Conservation (phyloP, 2,888 invertebrate species). For the Dasypogon diadema region DNA sequence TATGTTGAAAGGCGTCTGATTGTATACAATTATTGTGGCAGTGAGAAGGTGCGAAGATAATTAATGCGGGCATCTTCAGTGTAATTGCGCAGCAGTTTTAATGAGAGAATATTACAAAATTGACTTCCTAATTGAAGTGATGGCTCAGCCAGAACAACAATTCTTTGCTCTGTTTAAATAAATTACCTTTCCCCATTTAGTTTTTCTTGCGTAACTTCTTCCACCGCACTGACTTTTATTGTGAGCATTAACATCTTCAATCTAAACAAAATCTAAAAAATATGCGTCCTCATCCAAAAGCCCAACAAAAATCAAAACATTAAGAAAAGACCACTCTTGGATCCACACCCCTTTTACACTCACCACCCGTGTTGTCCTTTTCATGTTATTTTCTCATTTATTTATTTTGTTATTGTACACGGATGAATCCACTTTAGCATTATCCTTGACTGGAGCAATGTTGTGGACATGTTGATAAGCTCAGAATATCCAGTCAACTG, state of each 20-base stretch:
- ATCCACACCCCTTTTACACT: constrained; percentile 14
- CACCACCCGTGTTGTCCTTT: constrained; percentile 49
- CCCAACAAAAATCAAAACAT: background rate
- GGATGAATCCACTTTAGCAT: constrained; percentile 57
- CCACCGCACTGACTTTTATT: constrained; percentile 54
- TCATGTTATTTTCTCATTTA: constrained; percentile 57
- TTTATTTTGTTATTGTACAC: constrained; percentile 57
- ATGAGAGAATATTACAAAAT: too few relatives aligned
- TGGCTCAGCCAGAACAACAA: too few relatives aligned
- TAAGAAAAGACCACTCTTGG: background rate
- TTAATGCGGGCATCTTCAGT: too few relatives aligned
- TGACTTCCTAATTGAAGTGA: too few relatives aligned
- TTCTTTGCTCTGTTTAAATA: too few relatives aligned
- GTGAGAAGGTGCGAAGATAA: too few relatives aligned
- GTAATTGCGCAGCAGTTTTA: too few relatives aligned
- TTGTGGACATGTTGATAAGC: constrained; percentile 60
- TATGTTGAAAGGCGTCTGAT: too few relatives aligned
- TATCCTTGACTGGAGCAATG: constrained; percentile 57
- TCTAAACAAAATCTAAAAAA: constrained; percentile 28
- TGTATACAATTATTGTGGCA: too few relatives aligned
- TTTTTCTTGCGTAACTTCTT: constrained; percentile 29
- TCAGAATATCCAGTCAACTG: constrained; percentile 63
- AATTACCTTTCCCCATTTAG: too few relatives aligned
- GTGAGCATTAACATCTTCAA: constrained; percentile 38
- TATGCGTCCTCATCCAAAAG: background rate